phyloP scores from a whole-genome alignment of 2,888 invertebrate species.

The Sinhomidia bicolor region DNA sequence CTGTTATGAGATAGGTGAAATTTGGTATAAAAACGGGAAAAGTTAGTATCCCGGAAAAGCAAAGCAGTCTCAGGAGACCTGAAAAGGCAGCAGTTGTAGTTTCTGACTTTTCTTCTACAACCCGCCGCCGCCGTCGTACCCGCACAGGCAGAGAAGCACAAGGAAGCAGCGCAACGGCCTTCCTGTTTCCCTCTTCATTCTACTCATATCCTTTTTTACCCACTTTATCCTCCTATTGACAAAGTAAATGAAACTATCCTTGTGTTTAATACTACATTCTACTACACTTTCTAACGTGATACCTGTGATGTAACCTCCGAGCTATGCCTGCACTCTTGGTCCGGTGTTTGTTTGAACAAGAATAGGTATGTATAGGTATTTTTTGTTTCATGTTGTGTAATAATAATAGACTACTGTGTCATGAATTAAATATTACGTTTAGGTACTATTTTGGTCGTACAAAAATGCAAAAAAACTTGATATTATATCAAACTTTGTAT shows the following conservation, averaged over 20 bases:
- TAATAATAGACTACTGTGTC: not conserved
- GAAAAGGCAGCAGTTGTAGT: too few relatives aligned
- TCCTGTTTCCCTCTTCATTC: not conserved
- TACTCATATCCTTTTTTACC: not conserved
- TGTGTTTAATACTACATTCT: not conserved
- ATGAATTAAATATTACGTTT: too few relatives aligned
- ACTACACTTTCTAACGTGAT: not conserved
- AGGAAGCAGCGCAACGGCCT: not conserved
- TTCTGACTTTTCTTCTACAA: too few relatives aligned
- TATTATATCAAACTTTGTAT: not conserved
- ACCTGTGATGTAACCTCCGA: not conserved
- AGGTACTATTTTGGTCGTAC: too few relatives aligned
- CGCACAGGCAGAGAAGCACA: not conserved
- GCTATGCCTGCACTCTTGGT: not conserved
- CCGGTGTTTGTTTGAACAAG: not conserved
- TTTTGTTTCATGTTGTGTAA: not conserved
- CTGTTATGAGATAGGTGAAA: not conserved
- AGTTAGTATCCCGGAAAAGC: conserved; percentile 45
- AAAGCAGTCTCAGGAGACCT: conserved; percentile 53
- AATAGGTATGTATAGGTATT: not conserved
- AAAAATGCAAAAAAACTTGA: too few relatives aligned
- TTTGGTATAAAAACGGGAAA: conserved; percentile 7
- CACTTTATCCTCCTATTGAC: too few relatives aligned
- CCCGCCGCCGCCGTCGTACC: not conserved
- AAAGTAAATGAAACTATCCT: conserved; percentile 2